phyloP scores from a whole-genome alignment of 2,113 vertebrate species.

The Forbesichthys agassizii region DNA sequence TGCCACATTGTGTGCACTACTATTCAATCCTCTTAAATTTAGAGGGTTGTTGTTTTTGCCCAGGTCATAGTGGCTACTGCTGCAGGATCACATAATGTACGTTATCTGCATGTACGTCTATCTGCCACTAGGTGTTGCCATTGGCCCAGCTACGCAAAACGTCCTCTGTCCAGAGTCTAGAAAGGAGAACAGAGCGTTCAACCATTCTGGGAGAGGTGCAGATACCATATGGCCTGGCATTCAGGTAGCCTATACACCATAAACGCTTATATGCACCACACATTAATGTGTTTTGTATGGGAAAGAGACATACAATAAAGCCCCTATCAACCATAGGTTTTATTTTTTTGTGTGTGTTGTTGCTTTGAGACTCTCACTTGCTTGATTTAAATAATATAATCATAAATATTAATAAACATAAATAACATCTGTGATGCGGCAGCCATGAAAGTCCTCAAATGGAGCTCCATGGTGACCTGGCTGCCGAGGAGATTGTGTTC shows the following conservation, averaged over 20 bases:
- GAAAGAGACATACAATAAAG: not conserved
- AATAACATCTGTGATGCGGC: conserved; percentile 10
- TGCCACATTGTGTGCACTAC: conserved; percentile 1
- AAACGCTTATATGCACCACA: not conserved
- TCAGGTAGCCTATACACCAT: conserved; percentile 73
- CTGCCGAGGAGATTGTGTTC: conserved; percentile 81
- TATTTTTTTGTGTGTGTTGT: not conserved
- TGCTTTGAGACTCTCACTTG: not conserved
- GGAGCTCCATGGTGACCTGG: conserved; percentile 74
- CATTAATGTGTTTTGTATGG: not conserved
- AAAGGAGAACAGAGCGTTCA: conserved; percentile 81
- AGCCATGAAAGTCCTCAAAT: conserved; percentile 64
- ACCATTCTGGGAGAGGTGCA: conserved; percentile 77
- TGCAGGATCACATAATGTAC: not conserved
- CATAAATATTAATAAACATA: not conserved
- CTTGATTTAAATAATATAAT: not conserved
- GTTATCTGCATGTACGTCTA: conserved; percentile 32
- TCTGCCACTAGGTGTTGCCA: conserved; percentile 85
- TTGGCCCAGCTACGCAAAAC: conserved; percentile 85
- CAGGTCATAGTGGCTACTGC: not conserved
- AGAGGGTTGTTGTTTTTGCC: not conserved
- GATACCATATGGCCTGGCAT: conserved; percentile 55
- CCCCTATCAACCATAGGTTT: too few relatives aligned
- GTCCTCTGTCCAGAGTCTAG: conserved; percentile 85
- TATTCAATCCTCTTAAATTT: conserved; percentile 9